A percentile compares a stretch with the other conserved stretches of the same genome.
phyloP scores from a whole-genome alignment of 2,113 vertebrate species.

The Ailurus styani region DNA sequence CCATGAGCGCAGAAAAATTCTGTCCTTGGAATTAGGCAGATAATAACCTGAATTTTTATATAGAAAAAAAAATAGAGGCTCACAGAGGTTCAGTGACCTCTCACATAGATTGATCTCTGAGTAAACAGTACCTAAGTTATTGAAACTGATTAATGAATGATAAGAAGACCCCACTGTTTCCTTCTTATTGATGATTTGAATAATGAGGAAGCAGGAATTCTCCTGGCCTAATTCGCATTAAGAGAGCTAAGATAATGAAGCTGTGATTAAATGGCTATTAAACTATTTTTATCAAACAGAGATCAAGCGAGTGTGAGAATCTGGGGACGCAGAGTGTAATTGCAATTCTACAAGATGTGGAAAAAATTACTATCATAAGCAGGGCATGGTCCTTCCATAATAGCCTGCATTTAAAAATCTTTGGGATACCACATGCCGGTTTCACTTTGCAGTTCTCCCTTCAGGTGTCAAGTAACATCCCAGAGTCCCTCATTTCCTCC shows the following conservation, averaged over 20 bases:
- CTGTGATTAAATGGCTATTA: slow-evolving; percentile 77
- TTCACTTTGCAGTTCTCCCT: not conserved
- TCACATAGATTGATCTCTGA: slow-evolving; percentile 41
- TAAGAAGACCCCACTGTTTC: slow-evolving; percentile 56
- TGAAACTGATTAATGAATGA: slow-evolving; percentile 63
- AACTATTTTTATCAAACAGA: slow-evolving; percentile 72
- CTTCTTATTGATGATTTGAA: slow-evolving; percentile 74
- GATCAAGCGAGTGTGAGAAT: slow-evolving; percentile 64
- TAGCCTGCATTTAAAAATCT: slow-evolving; percentile 38
- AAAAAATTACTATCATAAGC: slow-evolving; percentile 61
- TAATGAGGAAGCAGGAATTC: slow-evolving; percentile 66
- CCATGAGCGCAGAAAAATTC: not conserved
- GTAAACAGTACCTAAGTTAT: slow-evolving; percentile 52
- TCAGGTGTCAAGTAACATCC: not conserved
- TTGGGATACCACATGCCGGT: slow-evolving; percentile 17
- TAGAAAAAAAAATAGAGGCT: not conserved
- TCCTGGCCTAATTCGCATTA: slow-evolving; percentile 70
- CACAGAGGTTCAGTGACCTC: slow-evolving; percentile 38
- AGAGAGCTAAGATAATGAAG: slow-evolving; percentile 77
- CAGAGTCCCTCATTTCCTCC: not conserved
- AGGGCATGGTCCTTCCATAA: slow-evolving; percentile 31
- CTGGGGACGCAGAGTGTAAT: slow-evolving; percentile 61
- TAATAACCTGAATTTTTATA: slow-evolving; percentile 12
- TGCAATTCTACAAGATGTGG: slow-evolving; percentile 66
- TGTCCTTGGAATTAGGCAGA: not conserved